These are phyloP conservation scores for Cervus canadensis DNA, from an alignment of 2,113 vertebrate species.

Conservation along the genomic window DNA sequence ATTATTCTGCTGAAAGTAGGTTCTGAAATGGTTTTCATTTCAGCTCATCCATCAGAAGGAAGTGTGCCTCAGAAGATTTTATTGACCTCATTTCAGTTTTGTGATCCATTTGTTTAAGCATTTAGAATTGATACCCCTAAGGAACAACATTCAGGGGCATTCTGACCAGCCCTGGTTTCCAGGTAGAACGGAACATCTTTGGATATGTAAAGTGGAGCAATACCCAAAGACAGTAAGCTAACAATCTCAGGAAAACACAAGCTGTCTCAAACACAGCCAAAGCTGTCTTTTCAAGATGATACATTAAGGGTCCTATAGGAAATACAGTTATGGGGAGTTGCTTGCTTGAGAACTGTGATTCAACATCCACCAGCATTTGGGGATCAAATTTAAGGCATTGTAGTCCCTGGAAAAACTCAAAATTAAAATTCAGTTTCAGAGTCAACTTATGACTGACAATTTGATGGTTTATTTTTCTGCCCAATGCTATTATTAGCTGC, in stretches of 20 bases:
- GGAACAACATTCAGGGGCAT: neutral
- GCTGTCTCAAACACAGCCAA: neutral
- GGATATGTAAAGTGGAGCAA: neutral
- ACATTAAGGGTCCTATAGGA: neutral
- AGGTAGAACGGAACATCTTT: neutral
- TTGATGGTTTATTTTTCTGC: neutral
- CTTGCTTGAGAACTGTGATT: neutral
- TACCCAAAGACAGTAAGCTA: neutral
- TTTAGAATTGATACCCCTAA: neutral
- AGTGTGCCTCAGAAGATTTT: neutral
- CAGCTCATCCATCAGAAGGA: slow-evolving; percentile 28
- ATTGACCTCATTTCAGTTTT: slow-evolving; percentile 22
- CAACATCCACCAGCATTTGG: neutral
- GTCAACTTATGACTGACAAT: neutral
- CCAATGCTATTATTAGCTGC: neutral
- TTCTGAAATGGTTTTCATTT: slow-evolving; percentile 51
- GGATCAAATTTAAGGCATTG: neutral
- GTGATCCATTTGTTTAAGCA: slow-evolving; percentile 25
- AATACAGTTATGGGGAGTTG: neutral
- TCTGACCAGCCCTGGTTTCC: neutral
- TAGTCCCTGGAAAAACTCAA: neutral
- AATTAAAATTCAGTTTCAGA: neutral
- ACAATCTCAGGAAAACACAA: neutral
- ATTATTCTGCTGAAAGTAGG: slow-evolving; percentile 40
- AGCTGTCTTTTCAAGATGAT: neutral